These are phyloP conservation scores for Pterostichus niger DNA, from an alignment of 2,888 invertebrate species.

Conservation along the genomic window DNA sequence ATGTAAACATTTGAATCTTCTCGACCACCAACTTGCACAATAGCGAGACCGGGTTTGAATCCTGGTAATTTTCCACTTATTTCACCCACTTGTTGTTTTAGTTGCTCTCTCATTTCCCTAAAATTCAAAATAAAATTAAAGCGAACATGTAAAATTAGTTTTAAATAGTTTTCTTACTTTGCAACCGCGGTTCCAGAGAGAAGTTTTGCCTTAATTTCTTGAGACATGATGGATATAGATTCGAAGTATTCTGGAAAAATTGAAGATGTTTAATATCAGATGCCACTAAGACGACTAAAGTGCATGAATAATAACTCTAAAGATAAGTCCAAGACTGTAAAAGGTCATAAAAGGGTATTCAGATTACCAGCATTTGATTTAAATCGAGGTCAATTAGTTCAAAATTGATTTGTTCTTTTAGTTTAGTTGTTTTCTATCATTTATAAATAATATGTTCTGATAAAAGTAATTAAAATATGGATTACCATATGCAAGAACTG, in stretches of 20 bases:
- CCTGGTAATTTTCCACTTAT: conserved; percentile 80
- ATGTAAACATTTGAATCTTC: conserved; percentile 99
- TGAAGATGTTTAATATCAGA: conserved; percentile 28
- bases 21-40: conserved; percentile 97
- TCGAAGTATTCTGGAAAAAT: conserved; percentile 53
- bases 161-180: conserved; percentile 78
- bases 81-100: conserved; percentile 83
- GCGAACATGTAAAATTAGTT: neutral
- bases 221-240: conserved; percentile 69
- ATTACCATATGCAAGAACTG: conserved; percentile 20
- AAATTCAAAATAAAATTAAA: conserved; percentile 68
- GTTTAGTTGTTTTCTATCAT: conserved; percentile 7
- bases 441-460: conserved; percentile 22
- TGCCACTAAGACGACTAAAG: conserved; percentile 27
- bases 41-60: conserved; percentile 90
- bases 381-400: conserved; percentile 55
- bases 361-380: conserved; percentile 44
- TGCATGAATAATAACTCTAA: neutral
- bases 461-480: neutral
- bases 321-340: conserved; percentile 33
- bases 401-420: conserved; percentile 34
- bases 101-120: conserved; percentile 86
- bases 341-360: conserved; percentile 48
- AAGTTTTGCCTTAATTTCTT: conserved; percentile 75
- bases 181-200: conserved; percentile 86